Percentiles rank a stretch among this genome's conserved stretches.
Conservation (phyloP, 1,140 invertebrate species). For the Drosophila quadrilineata region DNA sequence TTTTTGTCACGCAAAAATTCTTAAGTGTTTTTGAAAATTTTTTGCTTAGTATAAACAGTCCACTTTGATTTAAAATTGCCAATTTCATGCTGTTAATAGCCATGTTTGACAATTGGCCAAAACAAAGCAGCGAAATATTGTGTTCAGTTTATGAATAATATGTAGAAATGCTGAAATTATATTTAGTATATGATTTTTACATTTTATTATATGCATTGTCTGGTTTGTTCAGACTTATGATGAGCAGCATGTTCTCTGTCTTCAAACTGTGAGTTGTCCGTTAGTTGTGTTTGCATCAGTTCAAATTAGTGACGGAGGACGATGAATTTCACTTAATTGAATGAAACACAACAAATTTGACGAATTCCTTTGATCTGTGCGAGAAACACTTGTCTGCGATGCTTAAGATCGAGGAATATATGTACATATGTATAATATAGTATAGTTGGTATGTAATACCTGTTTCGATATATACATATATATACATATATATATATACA, state of each 20-base stretch:
- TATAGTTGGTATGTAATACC: too few species aligned
- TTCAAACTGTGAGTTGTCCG: slow-evolving; percentile 17
- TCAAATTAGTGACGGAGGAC: slow-evolving; percentile 31
- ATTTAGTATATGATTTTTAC: neutral
- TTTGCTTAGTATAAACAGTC: too few species aligned
- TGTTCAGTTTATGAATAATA: too few species aligned
- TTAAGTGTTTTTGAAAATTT: too few species aligned
- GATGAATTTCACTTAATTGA: slow-evolving; percentile 26
- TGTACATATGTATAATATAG: too few species aligned
- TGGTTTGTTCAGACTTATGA: neutral
- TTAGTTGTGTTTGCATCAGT: slow-evolving; percentile 25
- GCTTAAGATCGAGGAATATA: neutral
- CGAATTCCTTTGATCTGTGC: slow-evolving; percentile 31
- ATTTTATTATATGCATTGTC: neutral
- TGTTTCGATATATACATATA: neutral
- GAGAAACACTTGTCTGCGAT: slow-evolving; percentile 16
- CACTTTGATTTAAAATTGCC: too few species aligned
- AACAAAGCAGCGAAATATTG: too few species aligned
- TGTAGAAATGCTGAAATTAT: too few species aligned
- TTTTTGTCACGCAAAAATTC: too few species aligned
- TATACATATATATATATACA: neutral
- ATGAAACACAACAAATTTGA: slow-evolving; percentile 28
- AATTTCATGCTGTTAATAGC: too few species aligned
- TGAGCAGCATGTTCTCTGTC: slow-evolving; percentile 15
- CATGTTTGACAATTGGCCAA: too few species aligned